Conservation (phyloP, 2,113 vertebrate genomes). For the Chlorodrepanis virens region DNA sequence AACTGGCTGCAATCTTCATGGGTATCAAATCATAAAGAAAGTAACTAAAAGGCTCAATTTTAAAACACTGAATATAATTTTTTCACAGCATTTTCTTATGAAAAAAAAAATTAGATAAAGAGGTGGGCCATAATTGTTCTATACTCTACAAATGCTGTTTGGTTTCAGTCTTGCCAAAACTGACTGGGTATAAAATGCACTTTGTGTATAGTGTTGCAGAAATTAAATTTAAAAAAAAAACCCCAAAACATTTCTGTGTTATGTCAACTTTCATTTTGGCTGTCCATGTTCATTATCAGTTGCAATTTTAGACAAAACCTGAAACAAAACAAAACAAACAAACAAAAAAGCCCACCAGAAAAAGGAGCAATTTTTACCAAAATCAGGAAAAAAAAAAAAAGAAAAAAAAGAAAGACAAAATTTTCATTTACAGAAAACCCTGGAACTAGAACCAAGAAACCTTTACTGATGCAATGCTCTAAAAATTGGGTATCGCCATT, state of each 20-base stretch:
- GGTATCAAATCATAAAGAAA: neutral
- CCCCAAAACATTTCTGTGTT: neutral
- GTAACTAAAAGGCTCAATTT: neutral
- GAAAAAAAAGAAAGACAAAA: neutral
- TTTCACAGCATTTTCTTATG: neutral
- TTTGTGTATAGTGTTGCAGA: neutral
- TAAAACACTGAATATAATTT: neutral
- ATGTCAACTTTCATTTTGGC: neutral
- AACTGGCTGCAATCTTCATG: neutral
- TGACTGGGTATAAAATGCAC: neutral
- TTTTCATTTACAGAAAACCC: neutral
- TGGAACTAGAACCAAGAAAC: neutral
- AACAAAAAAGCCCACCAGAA: neutral
- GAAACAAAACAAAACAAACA: neutral
- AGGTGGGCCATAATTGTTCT: neutral
- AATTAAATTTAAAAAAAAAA: neutral
- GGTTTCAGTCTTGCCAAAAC: neutral
- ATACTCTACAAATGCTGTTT: neutral
- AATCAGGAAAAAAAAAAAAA: neutral
- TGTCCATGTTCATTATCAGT: neutral
- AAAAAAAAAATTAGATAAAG: neutral
- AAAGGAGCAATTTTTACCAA: neutral
- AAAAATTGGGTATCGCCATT: neutral
- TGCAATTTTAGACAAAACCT: neutral
- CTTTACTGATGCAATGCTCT: neutral